Percentiles rank a stretch among this genome's conserved stretches.
These are phyloP conservation scores for Drosophila nigromelanica DNA, from an alignment of 1,140 invertebrate species.

Conservation along the genomic window DNA sequence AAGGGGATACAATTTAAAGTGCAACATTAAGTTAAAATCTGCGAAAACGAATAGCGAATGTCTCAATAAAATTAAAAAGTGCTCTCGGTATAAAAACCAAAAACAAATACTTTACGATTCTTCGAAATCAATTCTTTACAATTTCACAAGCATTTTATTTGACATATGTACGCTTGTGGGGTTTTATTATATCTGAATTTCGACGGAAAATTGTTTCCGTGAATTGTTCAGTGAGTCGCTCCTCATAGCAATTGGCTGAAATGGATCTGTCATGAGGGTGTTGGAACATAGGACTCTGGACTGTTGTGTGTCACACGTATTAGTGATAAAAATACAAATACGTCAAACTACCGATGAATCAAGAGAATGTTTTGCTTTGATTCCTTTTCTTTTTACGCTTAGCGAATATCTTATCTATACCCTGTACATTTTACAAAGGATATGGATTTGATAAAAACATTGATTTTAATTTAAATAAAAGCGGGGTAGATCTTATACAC, in stretches of 20 bases:
- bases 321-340: background rate
- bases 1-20: background rate
- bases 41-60: background rate
- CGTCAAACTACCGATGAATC: background rate
- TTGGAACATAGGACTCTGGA: background rate
- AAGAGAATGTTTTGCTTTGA: background rate
- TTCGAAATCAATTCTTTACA: background rate
- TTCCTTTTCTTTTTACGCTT: conserved; percentile 3
- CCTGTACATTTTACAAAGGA: background rate
- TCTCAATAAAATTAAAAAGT: background rate
- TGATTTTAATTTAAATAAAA: too few relatives aligned
- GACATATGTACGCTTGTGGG: too few relatives aligned
- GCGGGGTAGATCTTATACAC: too few relatives aligned
- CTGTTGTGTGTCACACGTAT: background rate
- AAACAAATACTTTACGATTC: conserved; percentile 3
- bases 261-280: background rate
- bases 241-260: background rate
- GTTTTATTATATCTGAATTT: background rate
- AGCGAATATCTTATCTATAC: conserved; percentile 21
- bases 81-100: background rate
- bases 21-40: conserved; percentile 8
- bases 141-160: too few relatives aligned
- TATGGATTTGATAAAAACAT: background rate
- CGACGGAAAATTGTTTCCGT: background rate
- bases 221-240: background rate